Conservation (phyloP, 2,113 vertebrate species). For the Mus pahari region DNA sequence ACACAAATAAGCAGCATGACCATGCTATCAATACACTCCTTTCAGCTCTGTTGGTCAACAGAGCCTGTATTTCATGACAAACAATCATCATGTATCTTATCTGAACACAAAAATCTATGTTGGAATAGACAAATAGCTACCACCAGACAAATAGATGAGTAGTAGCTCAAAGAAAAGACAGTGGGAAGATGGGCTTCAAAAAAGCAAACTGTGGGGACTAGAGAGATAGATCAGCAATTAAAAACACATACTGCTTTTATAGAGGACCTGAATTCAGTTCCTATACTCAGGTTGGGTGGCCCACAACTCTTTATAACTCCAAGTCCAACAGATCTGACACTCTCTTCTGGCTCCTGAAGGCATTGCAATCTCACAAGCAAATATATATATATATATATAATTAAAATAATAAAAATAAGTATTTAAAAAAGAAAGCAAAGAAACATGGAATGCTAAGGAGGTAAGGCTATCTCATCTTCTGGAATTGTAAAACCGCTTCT, state of each 20-base stretch:
- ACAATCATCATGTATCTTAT: slow-evolving; percentile 28
- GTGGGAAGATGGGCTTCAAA: not conserved
- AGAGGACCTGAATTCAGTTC: not conserved
- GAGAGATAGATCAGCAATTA: no score
- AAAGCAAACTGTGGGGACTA: no score
- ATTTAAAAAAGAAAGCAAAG: not conserved
- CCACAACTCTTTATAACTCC: not conserved
- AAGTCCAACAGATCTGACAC: not conserved
- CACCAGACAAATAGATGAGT: not conserved
- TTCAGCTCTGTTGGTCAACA: slow-evolving; percentile 13
- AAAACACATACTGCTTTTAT: no score
- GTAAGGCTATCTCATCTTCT: not conserved
- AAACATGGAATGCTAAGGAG: not conserved
- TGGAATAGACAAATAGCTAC: slow-evolving; percentile 41
- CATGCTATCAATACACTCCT: not conserved
- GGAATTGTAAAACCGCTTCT: slow-evolving; percentile 52
- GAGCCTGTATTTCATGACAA: slow-evolving; percentile 37
- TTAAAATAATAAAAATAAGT: not conserved
- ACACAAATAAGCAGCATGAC: not conserved
- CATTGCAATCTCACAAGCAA: not conserved
- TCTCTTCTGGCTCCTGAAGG: not conserved
- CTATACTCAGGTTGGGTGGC: not conserved
- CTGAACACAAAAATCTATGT: slow-evolving; percentile 39
- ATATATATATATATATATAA: not conserved
- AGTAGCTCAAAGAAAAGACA: slow-evolving; percentile 23